Conservation (phyloP, 2,888 invertebrate species). For the Altica lythri region DNA sequence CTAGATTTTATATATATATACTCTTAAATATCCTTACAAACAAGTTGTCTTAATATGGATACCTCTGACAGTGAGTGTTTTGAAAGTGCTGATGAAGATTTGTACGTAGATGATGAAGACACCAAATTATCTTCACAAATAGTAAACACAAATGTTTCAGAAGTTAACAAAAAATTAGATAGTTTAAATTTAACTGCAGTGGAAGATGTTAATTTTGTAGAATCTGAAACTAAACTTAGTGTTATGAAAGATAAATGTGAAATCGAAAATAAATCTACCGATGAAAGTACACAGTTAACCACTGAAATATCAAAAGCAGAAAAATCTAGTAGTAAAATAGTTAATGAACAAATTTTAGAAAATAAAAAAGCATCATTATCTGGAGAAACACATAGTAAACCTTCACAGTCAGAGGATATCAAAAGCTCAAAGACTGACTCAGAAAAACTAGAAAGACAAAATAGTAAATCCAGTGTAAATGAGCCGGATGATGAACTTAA, state of each 20-base stretch:
- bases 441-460: too few species aligned
- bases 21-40: too few species aligned
- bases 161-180: neutral
- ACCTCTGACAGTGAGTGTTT: conserved; percentile 77
- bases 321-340: conserved; percentile 26
- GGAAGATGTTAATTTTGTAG: too few species aligned
- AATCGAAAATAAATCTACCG: neutral
- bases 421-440: too few species aligned
- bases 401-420: neutral
- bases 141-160: conserved; percentile 1
- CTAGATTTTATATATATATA: too few species aligned
- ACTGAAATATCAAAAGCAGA: too few species aligned
- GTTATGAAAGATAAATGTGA: neutral
- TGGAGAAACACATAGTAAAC: neutral
- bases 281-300: neutral
- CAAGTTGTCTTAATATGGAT: conserved; percentile 59
- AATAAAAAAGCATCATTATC: neutral
- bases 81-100: conserved; percentile 77
- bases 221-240: too few species aligned
- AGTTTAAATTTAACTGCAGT: conserved; percentile 4
- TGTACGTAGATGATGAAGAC: conserved; percentile 58
- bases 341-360: neutral
- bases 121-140: neutral
- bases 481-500: too few species aligned
- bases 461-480: too few species aligned